These are phyloP conservation scores for Labia minor DNA, from an alignment of 2,888 invertebrate species.

Conservation along the genomic window DNA sequence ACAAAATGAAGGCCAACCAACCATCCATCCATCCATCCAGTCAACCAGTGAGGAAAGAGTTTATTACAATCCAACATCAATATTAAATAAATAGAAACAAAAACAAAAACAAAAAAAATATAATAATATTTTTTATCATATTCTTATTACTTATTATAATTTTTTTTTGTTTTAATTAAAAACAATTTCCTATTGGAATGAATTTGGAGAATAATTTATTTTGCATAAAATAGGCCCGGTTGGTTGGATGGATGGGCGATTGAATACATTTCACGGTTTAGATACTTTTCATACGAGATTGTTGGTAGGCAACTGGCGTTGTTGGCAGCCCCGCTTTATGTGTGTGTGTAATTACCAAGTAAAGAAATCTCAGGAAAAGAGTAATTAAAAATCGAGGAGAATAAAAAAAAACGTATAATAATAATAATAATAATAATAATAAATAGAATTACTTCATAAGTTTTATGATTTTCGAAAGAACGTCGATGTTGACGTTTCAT, in stretches of 20 bases:
- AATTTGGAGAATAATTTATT: too few species aligned
- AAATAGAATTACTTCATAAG: not conserved
- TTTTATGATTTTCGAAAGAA: not conserved
- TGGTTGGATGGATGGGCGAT: not conserved
- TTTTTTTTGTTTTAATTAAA: not conserved
- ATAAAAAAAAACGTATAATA: not conserved
- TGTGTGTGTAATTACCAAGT: not conserved
- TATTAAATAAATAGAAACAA: too few species aligned
- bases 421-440: not conserved
- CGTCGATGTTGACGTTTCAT: not conserved
- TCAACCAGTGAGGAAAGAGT: too few species aligned
- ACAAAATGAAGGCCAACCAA: not conserved
- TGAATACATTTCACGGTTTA: not conserved
- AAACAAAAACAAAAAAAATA: not conserved
- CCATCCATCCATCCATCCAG: too few species aligned
- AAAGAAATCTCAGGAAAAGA: conserved; percentile 8
- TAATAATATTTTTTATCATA: not conserved
- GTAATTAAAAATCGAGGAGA: not conserved
- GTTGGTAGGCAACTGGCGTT: not conserved
- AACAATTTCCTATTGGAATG: too few species aligned
- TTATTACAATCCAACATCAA: too few species aligned
- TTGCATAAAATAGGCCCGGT: too few species aligned
- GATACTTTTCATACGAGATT: not conserved
- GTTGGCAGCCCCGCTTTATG: not conserved
- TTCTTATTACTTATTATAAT: not conserved